A percentile compares a stretch with the other conserved stretches of the same genome.
phyloP scores from a whole-genome alignment of 2,113 vertebrate species.

The Anser cygnoides region DNA sequence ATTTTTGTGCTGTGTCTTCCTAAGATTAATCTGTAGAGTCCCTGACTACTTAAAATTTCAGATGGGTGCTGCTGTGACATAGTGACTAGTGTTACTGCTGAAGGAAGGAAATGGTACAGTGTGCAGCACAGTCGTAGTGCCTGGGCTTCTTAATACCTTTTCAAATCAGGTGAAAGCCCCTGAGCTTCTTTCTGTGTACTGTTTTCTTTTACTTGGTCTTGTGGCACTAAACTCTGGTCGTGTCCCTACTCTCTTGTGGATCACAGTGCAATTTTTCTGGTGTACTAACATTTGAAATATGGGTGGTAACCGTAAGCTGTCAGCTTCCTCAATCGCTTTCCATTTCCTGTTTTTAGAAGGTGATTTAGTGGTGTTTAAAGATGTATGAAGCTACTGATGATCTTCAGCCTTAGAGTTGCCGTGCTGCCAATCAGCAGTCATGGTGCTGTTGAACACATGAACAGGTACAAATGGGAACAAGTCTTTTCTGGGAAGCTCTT shows the following conservation, averaged over 20 bases:
- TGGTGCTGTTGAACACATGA: background rate
- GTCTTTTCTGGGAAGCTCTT: background rate
- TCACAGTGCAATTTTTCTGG: background rate
- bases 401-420: background rate
- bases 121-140: background rate
- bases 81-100: background rate
- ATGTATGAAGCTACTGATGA: background rate
- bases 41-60: background rate
- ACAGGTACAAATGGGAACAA: background rate
- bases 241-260: background rate
- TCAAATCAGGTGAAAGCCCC: background rate
- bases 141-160: background rate
- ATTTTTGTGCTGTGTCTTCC: background rate
- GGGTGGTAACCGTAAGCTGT: background rate
- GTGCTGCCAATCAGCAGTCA: background rate
- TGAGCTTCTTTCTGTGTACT: background rate
- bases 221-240: background rate
- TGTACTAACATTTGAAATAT: background rate
- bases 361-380: background rate
- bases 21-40: background rate
- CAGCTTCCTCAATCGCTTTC: background rate
- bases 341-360: slow-evolving; percentile 8
- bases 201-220: background rate
- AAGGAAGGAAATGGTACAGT: background rate
- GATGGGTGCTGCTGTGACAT: background rate